Evolutionary conservation across 2,113 vertebrate genomes (phyloP).

Genomic region (Entosphenus tridentatus): DNA sequence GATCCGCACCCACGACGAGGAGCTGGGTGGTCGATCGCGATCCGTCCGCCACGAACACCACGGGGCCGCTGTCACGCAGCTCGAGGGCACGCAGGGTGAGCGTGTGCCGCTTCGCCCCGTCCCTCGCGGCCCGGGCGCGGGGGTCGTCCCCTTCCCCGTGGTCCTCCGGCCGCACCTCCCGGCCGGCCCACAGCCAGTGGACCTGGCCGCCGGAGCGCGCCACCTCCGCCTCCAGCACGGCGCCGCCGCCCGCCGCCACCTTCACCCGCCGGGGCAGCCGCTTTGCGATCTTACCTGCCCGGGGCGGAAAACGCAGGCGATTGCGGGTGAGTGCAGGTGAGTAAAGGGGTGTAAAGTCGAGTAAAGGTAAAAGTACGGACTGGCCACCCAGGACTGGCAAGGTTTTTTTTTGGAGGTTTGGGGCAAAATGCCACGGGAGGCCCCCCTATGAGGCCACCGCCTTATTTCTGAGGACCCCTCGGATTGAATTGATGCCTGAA

Average conservation of each 20-base stretch:
- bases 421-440: no score
- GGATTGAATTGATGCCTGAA: no score
- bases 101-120: neutral
- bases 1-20: neutral
- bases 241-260: neutral
- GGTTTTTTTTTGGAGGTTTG: no score
- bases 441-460: no score
- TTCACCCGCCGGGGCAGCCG: constrained; percentile 4
- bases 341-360: no score
- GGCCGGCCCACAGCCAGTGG: neutral
- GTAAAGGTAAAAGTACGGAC: no score
- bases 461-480: no score
- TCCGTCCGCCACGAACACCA: constrained; percentile 1
- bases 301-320: neutral
- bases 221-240: neutral
- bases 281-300: neutral
- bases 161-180: no score
- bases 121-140: neutral
- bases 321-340: no score
- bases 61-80: neutral
- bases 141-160: neutral
- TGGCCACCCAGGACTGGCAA: no score
- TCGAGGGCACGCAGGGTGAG: neutral
- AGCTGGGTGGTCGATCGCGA: neutral
- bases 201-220: neutral